Base-by-base conservation (phyloP, 2,797 vertebrate genomes). In the Tenualosa ilisha region DNA sequence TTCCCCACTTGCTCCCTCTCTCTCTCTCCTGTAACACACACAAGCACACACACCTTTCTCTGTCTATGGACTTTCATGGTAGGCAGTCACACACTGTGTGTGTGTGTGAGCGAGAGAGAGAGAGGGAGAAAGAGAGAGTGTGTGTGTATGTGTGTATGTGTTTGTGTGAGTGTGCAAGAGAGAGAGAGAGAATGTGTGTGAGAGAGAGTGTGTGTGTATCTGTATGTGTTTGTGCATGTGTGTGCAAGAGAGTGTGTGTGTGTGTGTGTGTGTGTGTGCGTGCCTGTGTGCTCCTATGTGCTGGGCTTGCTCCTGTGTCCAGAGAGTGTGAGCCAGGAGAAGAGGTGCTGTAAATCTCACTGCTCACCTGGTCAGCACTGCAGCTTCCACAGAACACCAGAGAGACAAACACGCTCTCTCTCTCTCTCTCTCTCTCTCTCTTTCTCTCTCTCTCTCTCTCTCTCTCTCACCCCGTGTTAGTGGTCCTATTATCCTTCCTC, bases 1-100 rank as follows among this genome's bases (percentile, higher is more conserved):
- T 22, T 3, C 6, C 46, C 88, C 68, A 63, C 50, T 82, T 13
- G 53, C n/a, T 24, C 84, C 46, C 85, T 85, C 81, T 86, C 82
- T 40, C 24, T 86, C 83, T 81, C 43, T 82, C 83, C 85, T 75
- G 81, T 51, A 81, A 46, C 46, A 31, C 31, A 31, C 31, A 31
- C 31, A 31, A 6, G 1, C 56, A 63, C 5, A 63, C 5, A 63
- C 24, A 31, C 63, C 63, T 31, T 31, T 12, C 8, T 65, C 63
- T 31, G 3, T 7, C 17, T 63, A 6, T 7, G 26, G 61, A 63
- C 56, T 63, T n/a, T 63, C 31, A 31, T 31, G 61, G 6, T 24
- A n/a, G 17, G 61, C 22, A 26, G 22, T 63, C 22, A n/a, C 3
- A 51, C 50, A 51, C 50, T 53, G 51, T 53, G 51, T 53, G 51